phyloP scores from a whole-genome alignment of 2,113 vertebrate genomes.

The Corythornis madagascariensis region DNA sequence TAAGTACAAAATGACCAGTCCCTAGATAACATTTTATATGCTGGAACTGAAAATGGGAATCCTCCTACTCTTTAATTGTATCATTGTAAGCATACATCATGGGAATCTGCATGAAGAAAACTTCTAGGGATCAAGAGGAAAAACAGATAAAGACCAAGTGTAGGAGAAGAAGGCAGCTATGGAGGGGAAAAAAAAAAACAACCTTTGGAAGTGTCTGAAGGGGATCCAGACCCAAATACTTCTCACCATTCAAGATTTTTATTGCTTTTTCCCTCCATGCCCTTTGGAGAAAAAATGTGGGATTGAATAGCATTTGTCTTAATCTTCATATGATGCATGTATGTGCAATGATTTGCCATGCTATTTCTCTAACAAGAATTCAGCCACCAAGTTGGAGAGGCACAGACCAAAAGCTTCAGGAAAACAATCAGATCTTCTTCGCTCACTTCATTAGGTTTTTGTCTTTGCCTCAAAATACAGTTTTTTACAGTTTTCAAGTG shows the following conservation, averaged over 20 bases:
- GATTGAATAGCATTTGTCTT: not conserved
- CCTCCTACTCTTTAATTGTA: constrained; percentile 40
- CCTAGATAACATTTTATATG: constrained; percentile 52
- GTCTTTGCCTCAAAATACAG: not conserved
- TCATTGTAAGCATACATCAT: not conserved
- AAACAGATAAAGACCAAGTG: constrained; percentile 29
- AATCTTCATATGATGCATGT: not conserved
- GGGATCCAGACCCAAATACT: not conserved
- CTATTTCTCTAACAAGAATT: not conserved
- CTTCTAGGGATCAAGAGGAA: constrained; percentile 39
- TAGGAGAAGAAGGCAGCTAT: not conserved
- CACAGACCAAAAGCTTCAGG: not conserved
- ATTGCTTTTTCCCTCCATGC: not conserved
- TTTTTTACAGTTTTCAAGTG: not conserved
- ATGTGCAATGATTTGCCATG: not conserved
- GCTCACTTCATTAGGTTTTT: not conserved
- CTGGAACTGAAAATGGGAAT: constrained; percentile 55
- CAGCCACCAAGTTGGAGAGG: not conserved
- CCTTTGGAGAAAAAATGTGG: not conserved
- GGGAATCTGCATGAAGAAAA: not conserved
- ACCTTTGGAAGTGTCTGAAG: not conserved
- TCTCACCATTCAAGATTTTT: not conserved
- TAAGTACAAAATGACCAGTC: constrained; percentile 46
- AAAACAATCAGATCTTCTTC: not conserved
- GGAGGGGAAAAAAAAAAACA: not conserved